A percentile compares a stretch with the other conserved stretches of the same genome.
Conservation (phyloP, 1,140 invertebrate genomes). For the Amphibalanus amphitrite region DNA sequence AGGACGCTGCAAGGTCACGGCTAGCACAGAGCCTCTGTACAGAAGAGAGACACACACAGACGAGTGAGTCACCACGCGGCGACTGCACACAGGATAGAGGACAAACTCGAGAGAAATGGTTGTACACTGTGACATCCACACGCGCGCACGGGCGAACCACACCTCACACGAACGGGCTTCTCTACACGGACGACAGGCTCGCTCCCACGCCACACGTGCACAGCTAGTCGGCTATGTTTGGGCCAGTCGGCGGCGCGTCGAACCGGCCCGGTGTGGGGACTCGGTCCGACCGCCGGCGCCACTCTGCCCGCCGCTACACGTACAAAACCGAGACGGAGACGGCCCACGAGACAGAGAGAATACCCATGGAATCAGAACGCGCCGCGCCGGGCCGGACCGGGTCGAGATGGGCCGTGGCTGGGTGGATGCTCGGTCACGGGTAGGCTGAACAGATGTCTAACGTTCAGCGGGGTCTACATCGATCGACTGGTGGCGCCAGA, state of each 20-base stretch:
- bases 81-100: background rate
- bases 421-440: too few species aligned
- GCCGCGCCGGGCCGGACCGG: too few species aligned
- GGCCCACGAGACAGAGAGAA: background rate
- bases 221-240: too few species aligned
- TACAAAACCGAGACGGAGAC: background rate
- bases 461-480: too few species aligned
- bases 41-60: background rate
- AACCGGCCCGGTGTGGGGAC: too few species aligned
- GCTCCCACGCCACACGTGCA: too few species aligned
- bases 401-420: too few species aligned
- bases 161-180: too few species aligned
- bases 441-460: too few species aligned
- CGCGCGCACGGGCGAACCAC: too few species aligned
- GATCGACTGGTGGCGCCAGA: too few species aligned
- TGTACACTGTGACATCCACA: background rate
- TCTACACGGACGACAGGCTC: background rate
- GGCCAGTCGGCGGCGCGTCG: background rate
- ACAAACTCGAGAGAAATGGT: background rate
- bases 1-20: background rate
- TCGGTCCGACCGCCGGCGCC: background rate
- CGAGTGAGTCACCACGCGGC: too few species aligned
- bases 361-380: background rate
- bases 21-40: background rate
- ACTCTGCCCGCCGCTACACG: background rate